Evolutionary conservation across 2,797 vertebrate species (phyloP).

Genomic region (Sebastes cheni): DNA sequence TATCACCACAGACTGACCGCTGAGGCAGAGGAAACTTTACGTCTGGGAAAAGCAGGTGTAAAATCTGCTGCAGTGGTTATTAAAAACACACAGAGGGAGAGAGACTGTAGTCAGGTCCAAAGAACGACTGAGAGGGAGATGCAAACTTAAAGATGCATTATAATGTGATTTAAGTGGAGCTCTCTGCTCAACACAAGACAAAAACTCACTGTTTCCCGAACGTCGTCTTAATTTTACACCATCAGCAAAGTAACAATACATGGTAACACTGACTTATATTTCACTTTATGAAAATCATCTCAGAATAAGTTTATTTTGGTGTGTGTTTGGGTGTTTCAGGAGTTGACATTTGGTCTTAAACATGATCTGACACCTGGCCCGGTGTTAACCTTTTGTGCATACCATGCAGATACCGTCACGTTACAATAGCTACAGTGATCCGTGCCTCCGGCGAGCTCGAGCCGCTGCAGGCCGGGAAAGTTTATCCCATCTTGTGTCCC

Average conservation of each 20-base stretch:
- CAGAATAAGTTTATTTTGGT: neutral
- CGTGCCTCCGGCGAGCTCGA: conserved; percentile 27
- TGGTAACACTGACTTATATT: neutral
- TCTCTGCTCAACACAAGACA: neutral
- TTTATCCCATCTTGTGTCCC: conserved; percentile 63
- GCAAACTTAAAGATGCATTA: neutral
- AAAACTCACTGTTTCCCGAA: neutral
- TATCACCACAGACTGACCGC: neutral
- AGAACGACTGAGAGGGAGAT: neutral
- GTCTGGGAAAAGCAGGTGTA: neutral
- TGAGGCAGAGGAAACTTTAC: neutral
- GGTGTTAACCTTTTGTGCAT: conserved; percentile 63
- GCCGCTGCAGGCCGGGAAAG: conserved; percentile 46
- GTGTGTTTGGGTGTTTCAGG: conserved; percentile 4
- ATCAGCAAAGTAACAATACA: neutral
- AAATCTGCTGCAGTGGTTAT: neutral
- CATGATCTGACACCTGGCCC: conserved; percentile 54
- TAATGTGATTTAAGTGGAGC: neutral
- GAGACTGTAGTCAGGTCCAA: neutral
- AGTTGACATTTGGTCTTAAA: conserved; percentile 56
- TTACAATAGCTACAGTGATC: conserved; percentile 69
- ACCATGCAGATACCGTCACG: conserved; percentile 67
- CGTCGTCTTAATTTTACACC: neutral
- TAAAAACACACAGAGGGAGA: neutral
- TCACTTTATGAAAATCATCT: neutral